Evolutionary conservation across 2,113 vertebrate species (phyloP).

Genomic region (Sylvicapra grimmia): DNA sequence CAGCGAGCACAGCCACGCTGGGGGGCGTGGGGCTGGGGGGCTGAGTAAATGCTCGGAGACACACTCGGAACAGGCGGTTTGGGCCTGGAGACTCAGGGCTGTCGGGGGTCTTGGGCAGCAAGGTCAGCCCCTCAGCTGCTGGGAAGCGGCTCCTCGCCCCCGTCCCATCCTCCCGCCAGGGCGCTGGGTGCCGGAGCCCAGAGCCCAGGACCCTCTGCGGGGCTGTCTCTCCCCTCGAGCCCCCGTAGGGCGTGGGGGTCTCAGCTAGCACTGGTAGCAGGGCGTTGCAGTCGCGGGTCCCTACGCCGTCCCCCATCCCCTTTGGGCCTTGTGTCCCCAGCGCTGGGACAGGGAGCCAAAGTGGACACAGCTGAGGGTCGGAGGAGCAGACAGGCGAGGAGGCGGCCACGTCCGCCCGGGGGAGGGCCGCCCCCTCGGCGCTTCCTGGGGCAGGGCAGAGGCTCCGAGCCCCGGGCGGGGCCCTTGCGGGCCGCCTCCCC

Average conservation of each 20-base stretch:
- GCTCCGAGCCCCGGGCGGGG: rapidly evolving
- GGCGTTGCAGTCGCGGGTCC: rapidly evolving
- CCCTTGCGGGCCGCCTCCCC: rapidly evolving
- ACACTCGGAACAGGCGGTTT: not conserved
- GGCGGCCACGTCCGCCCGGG: rapidly evolving
- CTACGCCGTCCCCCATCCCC: no score
- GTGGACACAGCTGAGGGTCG: no score
- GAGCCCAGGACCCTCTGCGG: not conserved
- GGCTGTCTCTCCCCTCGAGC: not conserved
- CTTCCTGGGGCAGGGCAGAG: not conserved
- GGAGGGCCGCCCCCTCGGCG: not conserved
- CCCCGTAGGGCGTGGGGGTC: not conserved
- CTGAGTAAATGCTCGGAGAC: not conserved
- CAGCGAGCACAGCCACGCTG: not conserved
- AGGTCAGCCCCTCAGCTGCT: constrained; percentile 22
- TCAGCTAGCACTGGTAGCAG: rapidly evolving
- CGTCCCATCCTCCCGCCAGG: not conserved
- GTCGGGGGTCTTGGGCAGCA: not conserved
- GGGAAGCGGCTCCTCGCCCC: constrained; percentile 35
- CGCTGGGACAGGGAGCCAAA: not conserved
- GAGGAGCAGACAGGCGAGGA: rapidly evolving
- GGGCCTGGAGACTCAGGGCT: not conserved
- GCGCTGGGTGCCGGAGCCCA: rapidly evolving
- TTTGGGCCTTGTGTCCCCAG: not conserved
- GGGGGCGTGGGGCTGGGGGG: not conserved